Conservation (phyloP, 53 echinoderm and acorn worm species). For the Apostichopus leukothele region DNA sequence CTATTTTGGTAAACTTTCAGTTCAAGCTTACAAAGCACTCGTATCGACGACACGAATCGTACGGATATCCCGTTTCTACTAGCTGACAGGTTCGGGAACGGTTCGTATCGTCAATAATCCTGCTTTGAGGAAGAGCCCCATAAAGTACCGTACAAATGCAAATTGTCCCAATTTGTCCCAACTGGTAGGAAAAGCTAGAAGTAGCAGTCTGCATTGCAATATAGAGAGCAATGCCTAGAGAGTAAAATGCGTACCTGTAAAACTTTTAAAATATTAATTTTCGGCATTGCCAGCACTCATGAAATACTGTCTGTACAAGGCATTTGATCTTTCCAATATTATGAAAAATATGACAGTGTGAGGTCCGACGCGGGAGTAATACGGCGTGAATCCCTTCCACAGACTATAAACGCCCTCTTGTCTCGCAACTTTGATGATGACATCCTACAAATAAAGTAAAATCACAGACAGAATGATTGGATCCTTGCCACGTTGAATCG, state of each 20-base stretch:
- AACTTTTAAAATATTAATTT: not conserved
- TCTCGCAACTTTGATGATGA: slow-evolving; percentile 41
- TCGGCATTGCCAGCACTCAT: not conserved
- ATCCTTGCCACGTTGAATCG: not conserved
- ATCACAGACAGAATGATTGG: not conserved
- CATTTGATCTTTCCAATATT: slow-evolving; percentile 26
- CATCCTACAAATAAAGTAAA: slow-evolving; percentile 41
- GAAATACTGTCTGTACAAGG: slow-evolving; percentile 32
- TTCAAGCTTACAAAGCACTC: too few relatives aligned
- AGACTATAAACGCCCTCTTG: slow-evolving; percentile 37
- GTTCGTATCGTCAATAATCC: too few relatives aligned
- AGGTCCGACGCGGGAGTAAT: slow-evolving; percentile 50
- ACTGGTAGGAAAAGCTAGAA: too few relatives aligned
- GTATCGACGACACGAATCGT: too few relatives aligned
- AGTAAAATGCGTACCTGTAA: not conserved
- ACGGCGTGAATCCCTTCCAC: slow-evolving; percentile 47
- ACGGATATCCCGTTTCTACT: too few relatives aligned
- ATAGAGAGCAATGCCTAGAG: too few relatives aligned
- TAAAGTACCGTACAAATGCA: too few relatives aligned
- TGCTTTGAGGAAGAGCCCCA: too few relatives aligned
- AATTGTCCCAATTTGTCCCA: too few relatives aligned
- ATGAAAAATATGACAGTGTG: slow-evolving; percentile 51
- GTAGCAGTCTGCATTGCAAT: too few relatives aligned
- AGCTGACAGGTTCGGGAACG: too few relatives aligned
- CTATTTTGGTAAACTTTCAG: too few relatives aligned